phyloP scores from a whole-genome alignment of 2,888 invertebrate genomes.

The Hipparchia sbordonii region DNA sequence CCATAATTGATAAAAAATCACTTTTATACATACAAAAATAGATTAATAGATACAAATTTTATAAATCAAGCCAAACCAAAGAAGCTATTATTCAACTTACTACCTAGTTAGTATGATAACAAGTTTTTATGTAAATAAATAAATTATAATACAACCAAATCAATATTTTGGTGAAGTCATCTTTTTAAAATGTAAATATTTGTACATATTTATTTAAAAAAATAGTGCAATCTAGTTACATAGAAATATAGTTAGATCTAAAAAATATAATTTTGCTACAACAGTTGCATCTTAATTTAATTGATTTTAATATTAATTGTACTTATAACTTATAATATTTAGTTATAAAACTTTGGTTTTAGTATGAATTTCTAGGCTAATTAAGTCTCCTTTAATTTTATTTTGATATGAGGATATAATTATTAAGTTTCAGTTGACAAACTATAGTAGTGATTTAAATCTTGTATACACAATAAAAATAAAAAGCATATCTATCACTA shows the following conservation, averaged over 20 bases:
- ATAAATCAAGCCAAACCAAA: slow-evolving; percentile 38
- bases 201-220: slow-evolving; percentile 35
- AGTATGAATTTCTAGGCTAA: no score
- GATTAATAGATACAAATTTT: slow-evolving; percentile 20
- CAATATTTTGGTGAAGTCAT: slow-evolving; percentile 30
- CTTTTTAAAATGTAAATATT: slow-evolving; percentile 17
- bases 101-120: neutral
- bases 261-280: neutral
- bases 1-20: neutral
- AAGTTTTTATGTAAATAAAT: slow-evolving; percentile 25
- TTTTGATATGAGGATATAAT: neutral
- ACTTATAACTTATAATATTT: neutral
- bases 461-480: neutral
- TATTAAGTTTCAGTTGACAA: neutral
- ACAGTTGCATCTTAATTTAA: neutral
- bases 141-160: slow-evolving; percentile 12
- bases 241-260: slow-evolving; percentile 12
- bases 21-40: slow-evolving; percentile 1
- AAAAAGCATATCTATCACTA: neutral
- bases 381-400: neutral
- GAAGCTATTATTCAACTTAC: slow-evolving; percentile 25
- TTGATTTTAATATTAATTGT: neutral
- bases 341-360: neutral
- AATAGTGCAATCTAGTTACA: slow-evolving; percentile 40
- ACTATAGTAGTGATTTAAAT: neutral